Conservation (phyloP, 1,140 invertebrate species). For the Parapsyche elsis region DNA sequence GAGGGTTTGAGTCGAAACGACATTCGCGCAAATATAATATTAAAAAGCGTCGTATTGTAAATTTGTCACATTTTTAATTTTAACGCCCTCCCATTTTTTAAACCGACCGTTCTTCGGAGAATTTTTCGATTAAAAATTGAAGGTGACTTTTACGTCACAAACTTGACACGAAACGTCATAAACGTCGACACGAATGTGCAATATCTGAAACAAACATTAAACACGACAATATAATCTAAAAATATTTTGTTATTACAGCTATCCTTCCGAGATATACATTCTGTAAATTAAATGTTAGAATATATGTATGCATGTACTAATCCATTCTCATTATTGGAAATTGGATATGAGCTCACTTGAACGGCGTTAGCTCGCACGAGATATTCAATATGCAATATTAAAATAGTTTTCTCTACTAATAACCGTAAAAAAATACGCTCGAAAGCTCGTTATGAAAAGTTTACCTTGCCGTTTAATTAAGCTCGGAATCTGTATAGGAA, state of each 20-base stretch:
- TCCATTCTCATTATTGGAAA: no score
- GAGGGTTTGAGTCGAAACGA: background rate
- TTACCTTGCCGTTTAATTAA: background rate
- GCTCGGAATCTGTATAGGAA: no score
- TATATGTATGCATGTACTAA: no score
- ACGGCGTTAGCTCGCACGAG: background rate
- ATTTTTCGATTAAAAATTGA: background rate
- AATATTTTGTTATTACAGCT: background rate
- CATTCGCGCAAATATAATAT: background rate
- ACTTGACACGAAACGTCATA: conserved; percentile 15
- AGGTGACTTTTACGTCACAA: background rate
- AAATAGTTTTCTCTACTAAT: background rate
- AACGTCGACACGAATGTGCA: background rate
- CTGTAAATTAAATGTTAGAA: no score
- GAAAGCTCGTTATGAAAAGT: background rate
- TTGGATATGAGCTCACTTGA: no score
- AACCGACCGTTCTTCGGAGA: background rate
- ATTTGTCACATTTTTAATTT: background rate
- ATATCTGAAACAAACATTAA: background rate
- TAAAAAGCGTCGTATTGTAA: background rate
- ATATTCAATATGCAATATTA: background rate
- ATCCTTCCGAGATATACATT: no score
- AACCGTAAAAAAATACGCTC: background rate
- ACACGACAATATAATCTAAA: background rate
- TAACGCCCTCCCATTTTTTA: background rate